Evolutionary conservation across 2,113 vertebrate species (phyloP).

Genomic region (Phoenicopterus ruber): DNA sequence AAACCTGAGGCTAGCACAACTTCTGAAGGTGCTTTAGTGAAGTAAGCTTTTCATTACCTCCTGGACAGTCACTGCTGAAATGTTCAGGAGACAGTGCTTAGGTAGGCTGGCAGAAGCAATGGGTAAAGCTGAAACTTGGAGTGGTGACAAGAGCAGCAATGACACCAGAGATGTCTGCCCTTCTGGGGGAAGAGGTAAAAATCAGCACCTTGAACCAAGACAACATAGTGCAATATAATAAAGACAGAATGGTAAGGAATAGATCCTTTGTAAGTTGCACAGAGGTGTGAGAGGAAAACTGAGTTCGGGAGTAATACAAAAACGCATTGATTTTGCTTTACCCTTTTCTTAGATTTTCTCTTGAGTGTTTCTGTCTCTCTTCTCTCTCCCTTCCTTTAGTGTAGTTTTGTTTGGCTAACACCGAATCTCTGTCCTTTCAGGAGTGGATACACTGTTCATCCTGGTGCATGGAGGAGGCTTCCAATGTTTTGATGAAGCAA

Average conservation of each 20-base stretch:
- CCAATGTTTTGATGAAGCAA: neutral
- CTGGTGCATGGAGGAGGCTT: neutral
- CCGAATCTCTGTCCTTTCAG: neutral
- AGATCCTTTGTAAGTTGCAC: neutral
- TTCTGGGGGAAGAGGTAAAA: neutral
- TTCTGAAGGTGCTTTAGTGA: neutral
- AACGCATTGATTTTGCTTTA: neutral
- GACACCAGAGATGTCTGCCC: neutral
- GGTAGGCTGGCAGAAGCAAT: neutral
- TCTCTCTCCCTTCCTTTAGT: neutral
- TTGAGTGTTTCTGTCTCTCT: neutral
- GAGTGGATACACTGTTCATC: neutral
- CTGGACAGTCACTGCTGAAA: neutral
- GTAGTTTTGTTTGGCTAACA: neutral
- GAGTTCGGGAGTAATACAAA: neutral
- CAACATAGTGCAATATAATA: neutral
- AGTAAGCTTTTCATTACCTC: neutral
- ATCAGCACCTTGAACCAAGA: neutral
- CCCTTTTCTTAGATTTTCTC: neutral
- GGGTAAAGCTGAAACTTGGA: neutral
- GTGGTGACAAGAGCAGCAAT: neutral
- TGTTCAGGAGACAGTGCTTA: neutral
- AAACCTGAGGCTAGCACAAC: neutral
- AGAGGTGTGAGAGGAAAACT: neutral
- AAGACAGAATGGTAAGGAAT: neutral